Percentiles rank a stretch among this genome's conserved stretches.
Evolutionary conservation across 92 coral and sea anemone species (phyloP).

Genomic region (Desmophyllum pertusum): DNA sequence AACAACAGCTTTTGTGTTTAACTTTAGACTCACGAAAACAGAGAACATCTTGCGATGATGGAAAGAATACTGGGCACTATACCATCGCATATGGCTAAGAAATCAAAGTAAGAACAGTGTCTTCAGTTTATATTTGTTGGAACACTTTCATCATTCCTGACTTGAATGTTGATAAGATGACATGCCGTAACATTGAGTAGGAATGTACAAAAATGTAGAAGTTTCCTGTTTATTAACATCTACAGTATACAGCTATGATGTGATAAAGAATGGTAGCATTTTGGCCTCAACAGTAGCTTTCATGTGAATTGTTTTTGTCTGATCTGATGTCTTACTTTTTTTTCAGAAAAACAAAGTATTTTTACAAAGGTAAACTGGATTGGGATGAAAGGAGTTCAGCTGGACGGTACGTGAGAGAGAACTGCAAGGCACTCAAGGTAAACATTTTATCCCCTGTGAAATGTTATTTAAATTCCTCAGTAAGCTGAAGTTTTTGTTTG

Average conservation of each 20-base stretch:
- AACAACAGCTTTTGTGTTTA: not conserved
- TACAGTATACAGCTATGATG: not conserved
- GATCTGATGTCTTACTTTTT: not conserved
- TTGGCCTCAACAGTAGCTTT: not conserved
- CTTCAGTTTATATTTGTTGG: not conserved
- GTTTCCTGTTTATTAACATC: too few relatives aligned
- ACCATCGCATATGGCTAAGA: slow-evolving; percentile 84
- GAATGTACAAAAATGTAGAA: too few relatives aligned
- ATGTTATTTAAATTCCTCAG: too few relatives aligned
- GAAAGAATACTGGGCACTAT: slow-evolving; percentile 88
- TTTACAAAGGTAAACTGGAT: slow-evolving; percentile 93
- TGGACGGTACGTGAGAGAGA: slow-evolving; percentile 95
- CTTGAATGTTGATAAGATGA: too few relatives aligned
- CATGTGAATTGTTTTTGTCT: not conserved
- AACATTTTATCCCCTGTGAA: not conserved
- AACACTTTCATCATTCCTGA: not conserved
- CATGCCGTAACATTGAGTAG: too few relatives aligned
- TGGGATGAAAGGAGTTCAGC: slow-evolving; percentile 95
- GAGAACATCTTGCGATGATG: slow-evolving; percentile 99
- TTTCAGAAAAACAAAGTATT: slow-evolving; percentile 94
- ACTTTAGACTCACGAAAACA: slow-evolving; percentile 92
- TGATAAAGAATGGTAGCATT: not conserved
- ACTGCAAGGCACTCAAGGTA: slow-evolving; percentile 93
- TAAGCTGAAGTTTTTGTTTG: not conserved
- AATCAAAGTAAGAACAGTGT: slow-evolving; percentile 71